These are phyloP conservation scores for Pipa parva DNA, from an alignment of 2,113 vertebrate genomes.

Conservation along the genomic window DNA sequence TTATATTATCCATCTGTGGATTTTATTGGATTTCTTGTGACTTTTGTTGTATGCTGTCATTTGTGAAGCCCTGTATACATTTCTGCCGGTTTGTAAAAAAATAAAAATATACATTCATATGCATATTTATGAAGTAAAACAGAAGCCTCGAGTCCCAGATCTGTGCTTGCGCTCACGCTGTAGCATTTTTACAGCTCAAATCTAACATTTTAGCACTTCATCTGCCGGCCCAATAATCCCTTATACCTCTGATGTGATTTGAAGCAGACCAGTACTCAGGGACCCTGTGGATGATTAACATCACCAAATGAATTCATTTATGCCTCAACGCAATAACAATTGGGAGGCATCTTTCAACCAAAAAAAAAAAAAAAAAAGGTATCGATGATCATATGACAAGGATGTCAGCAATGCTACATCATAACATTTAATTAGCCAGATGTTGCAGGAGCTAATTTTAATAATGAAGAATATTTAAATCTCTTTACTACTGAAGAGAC, in stretches of 20 bases:
- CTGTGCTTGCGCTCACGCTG: neutral
- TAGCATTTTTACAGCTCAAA: neutral
- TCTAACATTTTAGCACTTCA: neutral
- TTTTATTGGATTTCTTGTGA: no score
- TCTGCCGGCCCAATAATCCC: neutral
- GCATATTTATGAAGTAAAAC: neutral
- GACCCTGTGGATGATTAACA: neutral
- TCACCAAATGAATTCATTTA: neutral
- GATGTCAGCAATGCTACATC: neutral
- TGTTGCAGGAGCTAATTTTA: slow-evolving; percentile 35
- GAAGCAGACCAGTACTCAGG: neutral
- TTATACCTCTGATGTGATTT: neutral
- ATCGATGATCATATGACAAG: neutral
- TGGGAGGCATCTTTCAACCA: neutral
- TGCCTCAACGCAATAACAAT: neutral
- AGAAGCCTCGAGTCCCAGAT: neutral
- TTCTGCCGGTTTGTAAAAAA: neutral
- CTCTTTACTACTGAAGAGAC: slow-evolving; percentile 35
- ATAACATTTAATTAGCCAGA: slow-evolving; percentile 39
- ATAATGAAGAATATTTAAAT: slow-evolving; percentile 29
- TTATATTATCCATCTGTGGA: no score
- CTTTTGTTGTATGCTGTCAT: neutral
- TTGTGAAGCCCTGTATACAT: neutral
- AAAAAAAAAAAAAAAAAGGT: no score
- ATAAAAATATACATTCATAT: neutral